Base-by-base conservation (phyloP, 2,113 vertebrate genomes). In the Pedetes capensis region DNA sequence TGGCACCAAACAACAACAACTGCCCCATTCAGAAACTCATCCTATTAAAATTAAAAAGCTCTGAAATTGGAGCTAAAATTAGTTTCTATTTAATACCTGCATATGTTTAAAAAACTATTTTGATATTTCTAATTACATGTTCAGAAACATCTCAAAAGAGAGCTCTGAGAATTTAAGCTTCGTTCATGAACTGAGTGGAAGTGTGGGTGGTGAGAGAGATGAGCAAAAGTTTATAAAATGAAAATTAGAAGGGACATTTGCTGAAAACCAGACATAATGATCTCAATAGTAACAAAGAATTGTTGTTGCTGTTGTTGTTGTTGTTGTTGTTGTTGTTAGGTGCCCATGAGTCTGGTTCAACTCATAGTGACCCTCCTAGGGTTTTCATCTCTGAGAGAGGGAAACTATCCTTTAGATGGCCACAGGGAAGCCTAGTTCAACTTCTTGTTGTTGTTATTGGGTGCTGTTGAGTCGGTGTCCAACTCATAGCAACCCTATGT, bases 231-330 rank as follows among this genome's bases (percentile, higher is more conserved):
- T 53, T 64, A 10, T 55, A 23, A 95, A 76, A 47, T 84, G 25
- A 93, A 90, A 87, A 94, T 76, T 42, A 76, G 16, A 76, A 87
- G 22, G 25, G 68, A 51, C 47, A 94, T 63, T 87, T 44, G 13
- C 59, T 82, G 76, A 39, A 75, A 89, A 63, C 23, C 16, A 51
- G 69, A 25, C 7, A 76, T 29, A 44, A 27, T 55, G 14, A 47
- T 53, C 17, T 59, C 11, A 80, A 32, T 51, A 83, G 25, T 81
- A 61, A 78, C 8, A 47, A 76, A 89, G 27, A 32, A 34, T 49
- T 72, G 18, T 59, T 2, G n/a, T n/a, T n/a, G n/a, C n/a, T n/a
- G n/a, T n/a, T n/a, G n/a, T n/a, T n/a, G n/a, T n/a, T n/a, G n/a
- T n/a, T n/a, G n/a, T n/a, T n/a, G n/a, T n/a, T n/a, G n/a, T n/a